Evolutionary conservation across 1,140 invertebrate species (phyloP).

Genomic region (Agrilus planipennis): DNA sequence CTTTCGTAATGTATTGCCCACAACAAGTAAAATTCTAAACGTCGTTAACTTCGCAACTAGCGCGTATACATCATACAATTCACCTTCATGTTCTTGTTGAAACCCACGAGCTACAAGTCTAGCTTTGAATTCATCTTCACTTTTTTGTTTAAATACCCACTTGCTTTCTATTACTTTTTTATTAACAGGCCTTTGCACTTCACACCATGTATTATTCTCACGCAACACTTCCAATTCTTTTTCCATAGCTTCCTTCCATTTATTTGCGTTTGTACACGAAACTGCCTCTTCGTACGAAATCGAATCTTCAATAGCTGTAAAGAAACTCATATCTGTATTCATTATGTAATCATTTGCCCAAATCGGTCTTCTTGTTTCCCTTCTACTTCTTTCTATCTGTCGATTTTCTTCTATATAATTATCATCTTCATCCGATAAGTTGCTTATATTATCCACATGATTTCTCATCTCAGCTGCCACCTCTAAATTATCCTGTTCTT

Average conservation of each 20-base stretch:
- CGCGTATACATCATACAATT: constrained; percentile 13
- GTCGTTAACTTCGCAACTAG: constrained; percentile 17
- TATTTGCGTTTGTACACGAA: background rate
- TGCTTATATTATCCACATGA: too few relatives aligned
- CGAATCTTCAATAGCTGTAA: too few relatives aligned
- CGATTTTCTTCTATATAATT: too few relatives aligned
- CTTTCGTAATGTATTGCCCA: constrained; percentile 6
- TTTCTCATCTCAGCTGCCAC: too few relatives aligned
- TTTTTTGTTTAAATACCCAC: constrained; percentile 10
- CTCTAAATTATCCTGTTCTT: background rate
- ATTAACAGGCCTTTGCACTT: background rate
- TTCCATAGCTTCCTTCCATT: constrained; percentile 10
- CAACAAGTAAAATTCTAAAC: constrained; percentile 12
- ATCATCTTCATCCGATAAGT: too few relatives aligned
- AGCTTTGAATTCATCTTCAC: constrained; percentile 24
- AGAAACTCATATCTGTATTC: too few relatives aligned
- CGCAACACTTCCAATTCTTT: constrained; percentile 9
- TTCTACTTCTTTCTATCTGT: too few relatives aligned
- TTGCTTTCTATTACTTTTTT: constrained; percentile 1
- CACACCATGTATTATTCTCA: too few relatives aligned
- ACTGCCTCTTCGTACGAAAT: too few relatives aligned
- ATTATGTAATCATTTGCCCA: constrained; percentile 10
- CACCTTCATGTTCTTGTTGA: constrained; percentile 19
- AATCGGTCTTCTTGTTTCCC: background rate
- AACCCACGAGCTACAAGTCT: constrained; percentile 32